Evolutionary conservation across 2,888 invertebrate genomes (phyloP), one percentile per base, ranked within the genome.

Genomic region (Parthenolecanium corni): DNA sequence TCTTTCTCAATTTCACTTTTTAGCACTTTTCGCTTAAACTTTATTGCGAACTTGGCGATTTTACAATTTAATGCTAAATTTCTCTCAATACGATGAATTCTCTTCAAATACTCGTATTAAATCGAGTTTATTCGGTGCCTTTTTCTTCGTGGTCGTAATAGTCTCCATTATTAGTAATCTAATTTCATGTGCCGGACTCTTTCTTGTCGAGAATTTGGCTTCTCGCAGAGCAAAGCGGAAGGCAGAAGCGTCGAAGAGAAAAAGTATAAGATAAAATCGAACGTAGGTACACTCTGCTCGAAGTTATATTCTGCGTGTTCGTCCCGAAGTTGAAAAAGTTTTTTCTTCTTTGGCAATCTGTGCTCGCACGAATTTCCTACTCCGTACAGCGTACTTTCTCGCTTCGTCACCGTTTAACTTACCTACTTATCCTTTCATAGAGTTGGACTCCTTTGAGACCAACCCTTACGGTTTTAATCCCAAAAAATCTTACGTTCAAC

Each of bases 391-490:
- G 31, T 31, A 9, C 31, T 31, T 9, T 31, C 31, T 31, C 31
- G 31, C 9, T 31, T 31, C 31, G n/a, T 31, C 44, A 46, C 44
- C 31, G 42, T 46, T 42, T 25, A 57, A 57, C 44, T 57, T 57
- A 57, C 57, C 57, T 57, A 57, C 57, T 57, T 57, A 57, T 44
- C 57, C 57, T 57, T 57, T 57, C 57, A 57, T 57, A 31, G 46
- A 57, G 12, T 18, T 42, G 3, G 44, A 46, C 57, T 57, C 57
- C 57, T 57, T 31, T 9, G 57, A 57, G 57, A 57, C 57, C 44
- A 57, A 57, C 57, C 46, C 57, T 57, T 42, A 57, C 46, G 44
- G n/a, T 18, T 57, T 57, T 57, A 44, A 57, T 42, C 57, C 57
- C 46, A 61, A 52, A 61, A 52, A 52, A 47, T 52, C 51, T 31